These are phyloP conservation scores for Channallabes apus DNA, from an alignment of 2,797 vertebrate genomes.

Conservation along the genomic window DNA sequence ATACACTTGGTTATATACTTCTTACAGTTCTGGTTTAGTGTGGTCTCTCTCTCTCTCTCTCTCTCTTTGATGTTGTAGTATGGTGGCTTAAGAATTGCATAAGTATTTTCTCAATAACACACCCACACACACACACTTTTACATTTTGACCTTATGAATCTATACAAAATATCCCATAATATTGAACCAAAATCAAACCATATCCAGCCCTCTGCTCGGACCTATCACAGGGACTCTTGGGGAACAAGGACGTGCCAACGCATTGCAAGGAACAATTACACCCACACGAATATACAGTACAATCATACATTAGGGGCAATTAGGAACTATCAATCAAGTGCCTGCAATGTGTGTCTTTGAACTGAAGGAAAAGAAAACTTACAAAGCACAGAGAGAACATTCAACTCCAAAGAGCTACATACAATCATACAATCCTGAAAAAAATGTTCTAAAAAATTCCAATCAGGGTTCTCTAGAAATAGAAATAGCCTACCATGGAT, in stretches of 20 bases:
- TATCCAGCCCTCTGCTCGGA: no score
- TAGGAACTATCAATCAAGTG: no score
- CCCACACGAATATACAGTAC: no score
- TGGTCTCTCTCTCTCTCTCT: slow-evolving; percentile 61
- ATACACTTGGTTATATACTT: slow-evolving; percentile 89
- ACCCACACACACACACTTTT: background rate
- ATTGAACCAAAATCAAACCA: background rate
- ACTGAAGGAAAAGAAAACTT: no score
- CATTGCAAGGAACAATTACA: no score
- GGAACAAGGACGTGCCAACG: no score
- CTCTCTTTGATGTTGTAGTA: background rate
- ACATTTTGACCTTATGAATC: background rate
- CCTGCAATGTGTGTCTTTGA: no score
- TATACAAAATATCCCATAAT: background rate
- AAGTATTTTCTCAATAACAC: background rate
- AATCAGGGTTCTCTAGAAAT: background rate
- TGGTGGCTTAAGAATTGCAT: background rate
- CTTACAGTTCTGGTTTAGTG: slow-evolving; percentile 68
- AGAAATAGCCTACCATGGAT: background rate
- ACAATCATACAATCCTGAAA: background rate
- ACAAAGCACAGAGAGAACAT: no score
- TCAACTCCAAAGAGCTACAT: background rate
- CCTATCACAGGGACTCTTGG: no score
- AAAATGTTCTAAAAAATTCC: background rate
- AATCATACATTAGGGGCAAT: no score